These are phyloP conservation scores for Exephanes ischioxanthus DNA, from an alignment of 2,888 invertebrate species.

Conservation along the genomic window DNA sequence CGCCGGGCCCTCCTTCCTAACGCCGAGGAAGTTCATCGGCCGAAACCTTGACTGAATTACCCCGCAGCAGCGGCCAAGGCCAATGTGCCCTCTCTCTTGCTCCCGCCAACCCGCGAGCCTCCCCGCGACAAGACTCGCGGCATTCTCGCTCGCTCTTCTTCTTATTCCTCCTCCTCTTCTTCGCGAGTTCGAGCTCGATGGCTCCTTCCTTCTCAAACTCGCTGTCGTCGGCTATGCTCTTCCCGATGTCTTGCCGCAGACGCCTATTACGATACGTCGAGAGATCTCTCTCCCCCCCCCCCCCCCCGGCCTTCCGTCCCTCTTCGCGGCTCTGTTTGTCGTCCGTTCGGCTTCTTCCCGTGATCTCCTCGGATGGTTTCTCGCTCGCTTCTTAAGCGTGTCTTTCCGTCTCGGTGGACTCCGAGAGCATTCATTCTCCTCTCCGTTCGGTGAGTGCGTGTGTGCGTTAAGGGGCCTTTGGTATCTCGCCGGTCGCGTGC, in stretches of 20 bases:
- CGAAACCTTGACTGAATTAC: constrained; percentile 95
- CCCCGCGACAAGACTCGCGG: constrained; percentile 62
- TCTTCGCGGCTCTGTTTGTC: constrained; percentile 17
- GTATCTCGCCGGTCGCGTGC: constrained; percentile 41
- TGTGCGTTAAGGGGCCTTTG: constrained; percentile 17
- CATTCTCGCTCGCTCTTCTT: constrained; percentile 62
- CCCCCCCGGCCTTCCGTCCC: constrained; percentile 3
- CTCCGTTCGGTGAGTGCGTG: constrained; percentile 9
- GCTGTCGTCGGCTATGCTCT: constrained; percentile 30
- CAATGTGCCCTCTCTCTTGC: constrained; percentile 85
- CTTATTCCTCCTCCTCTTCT: constrained; percentile 64
- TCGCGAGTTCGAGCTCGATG: constrained; percentile 28
- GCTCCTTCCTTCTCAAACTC: constrained; percentile 48
- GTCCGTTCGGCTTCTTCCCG: constrained; percentile 6
- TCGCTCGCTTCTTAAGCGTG: constrained; percentile 10
- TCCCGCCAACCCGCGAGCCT: constrained; percentile 68
- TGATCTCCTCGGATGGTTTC: constrained; percentile 1
- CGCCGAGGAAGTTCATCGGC: constrained; percentile 90
- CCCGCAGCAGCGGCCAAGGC: constrained; percentile 89
- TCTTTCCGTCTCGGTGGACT: constrained; percentile 1
- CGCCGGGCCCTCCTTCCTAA: constrained; percentile 76
- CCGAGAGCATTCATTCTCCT: constrained; percentile 17
- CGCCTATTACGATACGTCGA: constrained; percentile 17
- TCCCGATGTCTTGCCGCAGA: neutral
- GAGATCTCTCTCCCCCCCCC: neutral